Evolutionary conservation across 2,797 vertebrate species (phyloP).

Genomic region (Chelon auratus): DNA sequence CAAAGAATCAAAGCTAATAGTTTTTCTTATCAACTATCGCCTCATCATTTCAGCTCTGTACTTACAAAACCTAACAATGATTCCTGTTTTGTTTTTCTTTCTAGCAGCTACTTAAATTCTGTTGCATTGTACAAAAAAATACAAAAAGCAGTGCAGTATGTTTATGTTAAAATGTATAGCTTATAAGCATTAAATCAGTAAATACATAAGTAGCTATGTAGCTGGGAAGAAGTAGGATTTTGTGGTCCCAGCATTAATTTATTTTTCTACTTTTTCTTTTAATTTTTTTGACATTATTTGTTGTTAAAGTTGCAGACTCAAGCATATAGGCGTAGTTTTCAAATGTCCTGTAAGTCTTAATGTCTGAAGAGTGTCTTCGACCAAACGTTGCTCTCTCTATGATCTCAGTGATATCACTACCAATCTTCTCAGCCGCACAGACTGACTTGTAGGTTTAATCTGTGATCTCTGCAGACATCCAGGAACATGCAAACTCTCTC

Average conservation of each 20-base stretch:
- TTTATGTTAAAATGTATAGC: too few relatives aligned
- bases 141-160: too few relatives aligned
- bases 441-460: not conserved
- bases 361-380: not conserved
- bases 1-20: too few relatives aligned
- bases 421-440: too few relatives aligned
- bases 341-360: not conserved
- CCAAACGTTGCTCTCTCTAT: not conserved
- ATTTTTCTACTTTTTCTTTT: not conserved
- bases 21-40: not conserved
- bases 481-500: conserved; percentile 1
- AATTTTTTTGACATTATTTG: not conserved
- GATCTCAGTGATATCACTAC: not conserved
- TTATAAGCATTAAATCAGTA: too few relatives aligned
- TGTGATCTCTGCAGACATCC: conserved; percentile 15
- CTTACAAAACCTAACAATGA: not conserved
- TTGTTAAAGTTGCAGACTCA: not conserved
- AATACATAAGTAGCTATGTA: too few relatives aligned
- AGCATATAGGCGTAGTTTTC: not conserved
- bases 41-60: not conserved
- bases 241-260: too few relatives aligned
- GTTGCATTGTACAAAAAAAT: too few relatives aligned
- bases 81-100: not conserved
- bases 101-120: not conserved
- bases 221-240: too few relatives aligned